Percentiles rank a stretch among this genome's conserved stretches.
Conservation (phyloP, 1,140 invertebrate genomes). For the Caenorhabditis briggsae region DNA sequence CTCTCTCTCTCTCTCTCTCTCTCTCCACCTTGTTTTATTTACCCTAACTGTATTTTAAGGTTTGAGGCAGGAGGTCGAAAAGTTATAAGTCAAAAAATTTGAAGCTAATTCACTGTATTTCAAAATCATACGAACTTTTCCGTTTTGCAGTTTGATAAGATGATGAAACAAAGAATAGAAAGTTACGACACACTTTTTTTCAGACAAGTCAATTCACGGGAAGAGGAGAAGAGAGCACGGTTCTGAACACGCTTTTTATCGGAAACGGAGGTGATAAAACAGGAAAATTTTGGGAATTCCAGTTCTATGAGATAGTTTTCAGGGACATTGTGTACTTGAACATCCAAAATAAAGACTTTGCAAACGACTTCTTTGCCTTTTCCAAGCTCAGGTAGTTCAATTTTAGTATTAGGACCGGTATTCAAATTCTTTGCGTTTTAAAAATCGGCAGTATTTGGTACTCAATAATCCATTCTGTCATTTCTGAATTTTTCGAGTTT, state of each 20-base stretch:
- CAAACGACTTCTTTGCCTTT: too few relatives aligned
- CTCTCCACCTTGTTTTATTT: neutral
- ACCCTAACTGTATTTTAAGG: neutral
- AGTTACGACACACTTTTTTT: neutral
- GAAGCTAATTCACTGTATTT: neutral
- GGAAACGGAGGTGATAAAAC: neutral
- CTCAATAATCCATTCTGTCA: too few relatives aligned
- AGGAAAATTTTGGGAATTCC: neutral
- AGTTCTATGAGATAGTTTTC: neutral
- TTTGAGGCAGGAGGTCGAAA: neutral
- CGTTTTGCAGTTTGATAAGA: neutral
- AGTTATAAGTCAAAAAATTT: neutral
- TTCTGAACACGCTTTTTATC: neutral
- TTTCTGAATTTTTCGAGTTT: too few relatives aligned
- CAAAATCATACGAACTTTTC: neutral
- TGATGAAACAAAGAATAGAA: neutral
- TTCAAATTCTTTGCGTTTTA: too few relatives aligned
- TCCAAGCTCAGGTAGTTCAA: too few relatives aligned
- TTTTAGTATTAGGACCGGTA: too few relatives aligned
- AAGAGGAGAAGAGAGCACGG: conserved; percentile 1
- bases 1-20: neutral
- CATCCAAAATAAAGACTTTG: too few relatives aligned
- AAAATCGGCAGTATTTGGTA: too few relatives aligned
- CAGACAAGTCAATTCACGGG: neutral
- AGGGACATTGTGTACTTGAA: neutral